Conservation (phyloP, 2,888 invertebrate species). For the Pharmacophagus antenor region DNA sequence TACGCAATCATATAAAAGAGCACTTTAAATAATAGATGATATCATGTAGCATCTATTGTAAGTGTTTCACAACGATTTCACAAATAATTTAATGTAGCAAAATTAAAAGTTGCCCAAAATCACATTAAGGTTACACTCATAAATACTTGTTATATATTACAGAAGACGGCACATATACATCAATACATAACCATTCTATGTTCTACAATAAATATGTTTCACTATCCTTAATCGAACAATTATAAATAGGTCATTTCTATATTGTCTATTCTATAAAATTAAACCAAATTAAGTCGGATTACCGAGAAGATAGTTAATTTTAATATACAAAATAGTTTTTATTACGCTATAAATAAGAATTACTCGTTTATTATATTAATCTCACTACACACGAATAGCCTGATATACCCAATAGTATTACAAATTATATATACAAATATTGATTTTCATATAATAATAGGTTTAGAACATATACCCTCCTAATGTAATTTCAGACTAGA, state of each 20-base stretch:
- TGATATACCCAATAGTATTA: slow-evolving; percentile 10
- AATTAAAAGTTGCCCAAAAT: slow-evolving; percentile 20
- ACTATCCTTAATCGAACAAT: slow-evolving; percentile 10
- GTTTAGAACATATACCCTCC: slow-evolving; percentile 3
- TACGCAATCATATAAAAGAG: neutral
- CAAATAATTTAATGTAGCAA: neutral
- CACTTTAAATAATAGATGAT: neutral
- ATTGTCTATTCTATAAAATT: slow-evolving; percentile 11
- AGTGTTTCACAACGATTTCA: slow-evolving; percentile 1
- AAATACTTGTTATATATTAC: neutral
- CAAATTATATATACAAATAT: slow-evolving; percentile 21
- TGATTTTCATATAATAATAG: slow-evolving; percentile 12
- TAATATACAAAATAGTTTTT: slow-evolving; percentile 35
- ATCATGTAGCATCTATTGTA: neutral
- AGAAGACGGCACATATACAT: slow-evolving; percentile 8
- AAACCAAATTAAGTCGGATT: slow-evolving; percentile 13
- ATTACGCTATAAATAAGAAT: slow-evolving; percentile 31
- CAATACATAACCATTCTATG: neutral
- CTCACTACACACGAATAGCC: slow-evolving; percentile 30
- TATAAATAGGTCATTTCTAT: slow-evolving; percentile 27
- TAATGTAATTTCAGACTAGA: slow-evolving; percentile 61
- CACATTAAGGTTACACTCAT: slow-evolving; percentile 4
- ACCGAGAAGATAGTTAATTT: slow-evolving; percentile 24
- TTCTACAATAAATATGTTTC: slow-evolving; percentile 18
- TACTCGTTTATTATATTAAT: slow-evolving; percentile 33